Conservation (phyloP, 2,113 vertebrate genomes). For the Trachemys scripta region DNA sequence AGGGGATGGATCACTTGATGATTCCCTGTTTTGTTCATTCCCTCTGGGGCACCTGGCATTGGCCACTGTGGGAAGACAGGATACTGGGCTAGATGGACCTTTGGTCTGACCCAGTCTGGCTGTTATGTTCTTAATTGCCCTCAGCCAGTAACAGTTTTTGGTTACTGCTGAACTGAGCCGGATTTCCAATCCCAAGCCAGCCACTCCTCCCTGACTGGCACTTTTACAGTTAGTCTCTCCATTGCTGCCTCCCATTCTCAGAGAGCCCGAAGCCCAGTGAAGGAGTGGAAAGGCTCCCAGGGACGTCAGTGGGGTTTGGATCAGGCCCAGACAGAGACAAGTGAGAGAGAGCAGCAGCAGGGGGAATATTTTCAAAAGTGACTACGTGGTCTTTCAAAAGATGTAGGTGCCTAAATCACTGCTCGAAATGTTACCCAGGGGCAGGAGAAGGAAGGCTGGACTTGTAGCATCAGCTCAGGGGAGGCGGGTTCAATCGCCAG, state of each 20-base stretch:
- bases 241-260: neutral
- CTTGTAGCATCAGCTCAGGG: neutral
- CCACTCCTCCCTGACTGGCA: neutral
- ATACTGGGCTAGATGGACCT: no score
- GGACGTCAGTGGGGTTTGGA: no score
- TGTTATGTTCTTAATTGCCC: no score
- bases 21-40: no score
- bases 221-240: neutral
- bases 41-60: no score
- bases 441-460: neutral
- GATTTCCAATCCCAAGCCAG: neutral
- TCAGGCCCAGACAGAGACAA: no score
- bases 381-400: neutral
- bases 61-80: no score
- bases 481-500: neutral
- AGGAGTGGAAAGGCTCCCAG: neutral
- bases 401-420: neutral
- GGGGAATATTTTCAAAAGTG: no score
- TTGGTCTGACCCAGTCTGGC: no score
- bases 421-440: neutral
- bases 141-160: neutral
- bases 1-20: no score
- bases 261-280: neutral
- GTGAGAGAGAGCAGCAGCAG: no score
- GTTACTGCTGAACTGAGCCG: neutral